These are phyloP conservation scores for Daphoenositta chrysoptera DNA, from an alignment of 2,113 vertebrate genomes.

Conservation along the genomic window DNA sequence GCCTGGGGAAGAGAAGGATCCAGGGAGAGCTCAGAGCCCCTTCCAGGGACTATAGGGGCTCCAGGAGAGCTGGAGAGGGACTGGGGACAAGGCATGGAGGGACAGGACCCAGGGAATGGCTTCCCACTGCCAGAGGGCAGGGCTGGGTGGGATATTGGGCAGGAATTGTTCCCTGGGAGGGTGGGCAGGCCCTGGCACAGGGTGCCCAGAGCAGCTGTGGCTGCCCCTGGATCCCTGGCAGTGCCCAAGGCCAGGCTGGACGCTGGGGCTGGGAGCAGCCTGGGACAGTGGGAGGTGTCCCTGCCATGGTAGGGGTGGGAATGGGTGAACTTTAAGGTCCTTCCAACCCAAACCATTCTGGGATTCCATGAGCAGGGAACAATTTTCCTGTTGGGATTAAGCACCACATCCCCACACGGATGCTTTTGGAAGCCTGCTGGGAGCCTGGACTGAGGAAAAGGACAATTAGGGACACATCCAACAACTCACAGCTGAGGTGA, in stretches of 20 bases:
- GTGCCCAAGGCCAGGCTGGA: background rate
- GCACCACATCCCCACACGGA: background rate
- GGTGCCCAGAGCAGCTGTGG: background rate
- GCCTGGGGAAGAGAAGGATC: background rate
- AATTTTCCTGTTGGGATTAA: background rate
- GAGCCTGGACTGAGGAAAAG: background rate
- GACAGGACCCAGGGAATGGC: background rate
- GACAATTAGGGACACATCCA: background rate
- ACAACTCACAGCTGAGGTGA: background rate
- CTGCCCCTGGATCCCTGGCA: background rate
- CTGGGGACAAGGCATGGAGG: rapidly evolving
- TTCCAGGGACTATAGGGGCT: rapidly evolving
- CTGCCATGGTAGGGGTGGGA: background rate
- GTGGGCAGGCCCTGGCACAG: background rate
- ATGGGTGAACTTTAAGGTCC: rapidly evolving
- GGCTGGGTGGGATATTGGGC: rapidly evolving
- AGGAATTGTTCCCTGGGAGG: background rate
- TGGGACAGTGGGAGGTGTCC: background rate
- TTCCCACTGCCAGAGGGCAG: background rate
- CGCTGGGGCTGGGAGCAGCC: background rate
- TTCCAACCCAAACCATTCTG: background rate
- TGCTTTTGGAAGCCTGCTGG: background rate
- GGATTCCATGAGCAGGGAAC: background rate
- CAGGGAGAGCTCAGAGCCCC: background rate
- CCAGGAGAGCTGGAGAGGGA: background rate